Percentiles rank a stretch among this genome's conserved stretches.
These are phyloP conservation scores for Tragelaphus imberbis DNA, from an alignment of 2,113 vertebrate genomes.

Conservation along the genomic window DNA sequence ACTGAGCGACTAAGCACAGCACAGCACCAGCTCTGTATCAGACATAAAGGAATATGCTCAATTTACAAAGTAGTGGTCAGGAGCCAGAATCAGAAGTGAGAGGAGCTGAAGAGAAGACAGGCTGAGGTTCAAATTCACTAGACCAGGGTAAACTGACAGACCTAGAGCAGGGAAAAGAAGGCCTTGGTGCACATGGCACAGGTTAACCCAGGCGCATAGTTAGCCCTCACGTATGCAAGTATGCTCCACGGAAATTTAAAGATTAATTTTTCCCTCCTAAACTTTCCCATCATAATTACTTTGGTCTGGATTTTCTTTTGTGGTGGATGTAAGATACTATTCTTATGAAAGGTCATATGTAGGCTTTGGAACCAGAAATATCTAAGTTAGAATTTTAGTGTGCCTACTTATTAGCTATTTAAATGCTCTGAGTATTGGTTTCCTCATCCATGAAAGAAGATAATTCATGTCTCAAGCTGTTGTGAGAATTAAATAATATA, in stretches of 20 bases:
- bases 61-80: background rate
- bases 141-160: background rate
- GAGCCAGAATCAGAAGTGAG: background rate
- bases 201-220: background rate
- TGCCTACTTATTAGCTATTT: background rate
- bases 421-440: background rate
- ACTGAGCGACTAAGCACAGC: background rate
- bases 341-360: background rate
- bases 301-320: background rate
- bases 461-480: background rate
- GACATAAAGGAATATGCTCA: background rate
- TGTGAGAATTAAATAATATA: background rate
- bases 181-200: accelerated
- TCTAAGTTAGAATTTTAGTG: background rate
- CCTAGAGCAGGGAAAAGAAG: background rate
- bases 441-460: background rate
- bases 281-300: background rate
- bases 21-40: background rate
- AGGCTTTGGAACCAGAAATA: background rate
- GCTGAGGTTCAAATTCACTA: background rate
- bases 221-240: background rate
- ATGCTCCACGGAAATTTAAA: background rate
- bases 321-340: background rate
- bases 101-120: background rate
- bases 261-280: background rate